Conservation (phyloP, 23 tunicate species). For the Styela plicata region DNA sequence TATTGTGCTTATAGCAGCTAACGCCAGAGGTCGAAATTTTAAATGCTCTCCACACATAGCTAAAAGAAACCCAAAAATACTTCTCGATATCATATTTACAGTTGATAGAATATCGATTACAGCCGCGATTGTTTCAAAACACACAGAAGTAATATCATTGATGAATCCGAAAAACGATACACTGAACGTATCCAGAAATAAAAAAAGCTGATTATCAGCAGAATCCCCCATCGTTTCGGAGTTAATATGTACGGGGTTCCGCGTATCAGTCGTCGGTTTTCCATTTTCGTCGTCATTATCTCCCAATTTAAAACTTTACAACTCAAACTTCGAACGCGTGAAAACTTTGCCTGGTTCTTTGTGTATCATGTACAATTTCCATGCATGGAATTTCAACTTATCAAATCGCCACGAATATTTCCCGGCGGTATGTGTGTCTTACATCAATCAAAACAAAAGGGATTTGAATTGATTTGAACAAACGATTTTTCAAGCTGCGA, state of each 20-base stretch:
- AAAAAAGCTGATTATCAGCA: constrained; percentile 2
- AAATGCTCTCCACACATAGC: constrained; percentile 4
- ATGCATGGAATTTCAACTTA: no score
- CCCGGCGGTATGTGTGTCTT: no score
- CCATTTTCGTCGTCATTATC: no score
- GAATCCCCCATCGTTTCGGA: constrained; percentile 19
- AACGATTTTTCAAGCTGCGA: no score
- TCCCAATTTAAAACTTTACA: no score
- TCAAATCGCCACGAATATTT: no score
- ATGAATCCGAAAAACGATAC: constrained; percentile 22
- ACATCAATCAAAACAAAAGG: no score
- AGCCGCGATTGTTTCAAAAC: not conserved
- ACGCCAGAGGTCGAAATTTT: constrained; percentile 3
- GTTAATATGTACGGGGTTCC: not conserved
- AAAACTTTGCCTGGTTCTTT: no score
- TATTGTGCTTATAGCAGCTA: not conserved
- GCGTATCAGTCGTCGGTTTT: not conserved
- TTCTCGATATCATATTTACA: constrained; percentile 17
- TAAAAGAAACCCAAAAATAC: constrained; percentile 11
- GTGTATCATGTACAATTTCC: no score
- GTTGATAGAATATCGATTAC: constrained; percentile 4
- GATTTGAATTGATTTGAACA: no score
- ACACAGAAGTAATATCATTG: constrained; percentile 10
- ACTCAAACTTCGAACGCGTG: no score
- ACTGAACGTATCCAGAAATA: constrained; percentile 26